Evolutionary conservation across 2,888 invertebrate species (phyloP).

Genomic region (Archips crataeganus): DNA sequence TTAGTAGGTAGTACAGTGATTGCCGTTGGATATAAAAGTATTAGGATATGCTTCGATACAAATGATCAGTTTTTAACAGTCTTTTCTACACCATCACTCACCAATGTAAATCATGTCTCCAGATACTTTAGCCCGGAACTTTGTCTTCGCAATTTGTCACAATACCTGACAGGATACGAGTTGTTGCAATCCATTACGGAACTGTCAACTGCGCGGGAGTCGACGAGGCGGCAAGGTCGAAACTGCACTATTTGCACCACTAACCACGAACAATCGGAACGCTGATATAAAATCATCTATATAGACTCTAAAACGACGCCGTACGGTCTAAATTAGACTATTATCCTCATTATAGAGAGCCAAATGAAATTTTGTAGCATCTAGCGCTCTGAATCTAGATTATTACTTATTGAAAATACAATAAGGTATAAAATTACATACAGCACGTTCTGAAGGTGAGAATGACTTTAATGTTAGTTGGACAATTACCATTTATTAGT

Average conservation of each 20-base stretch:
- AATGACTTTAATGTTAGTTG: constrained; percentile 55
- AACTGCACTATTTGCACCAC: constrained; percentile 66
- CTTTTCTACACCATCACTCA: constrained; percentile 24
- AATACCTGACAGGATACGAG: constrained; percentile 69
- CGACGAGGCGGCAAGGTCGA: constrained; percentile 74
- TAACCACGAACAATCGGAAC: constrained; percentile 48
- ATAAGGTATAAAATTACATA: constrained; percentile 11
- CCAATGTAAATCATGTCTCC: constrained; percentile 44
- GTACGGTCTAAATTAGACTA: constrained; percentile 50
- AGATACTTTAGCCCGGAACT: constrained; percentile 46
- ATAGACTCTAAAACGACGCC: constrained; percentile 56
- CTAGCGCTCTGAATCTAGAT: constrained; percentile 20
- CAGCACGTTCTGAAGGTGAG: constrained; percentile 29
- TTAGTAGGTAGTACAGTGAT: too few species aligned
- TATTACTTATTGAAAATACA: constrained; percentile 21
- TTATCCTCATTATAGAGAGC: background rate
- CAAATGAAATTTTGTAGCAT: constrained; percentile 13
- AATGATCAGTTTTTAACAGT: background rate
- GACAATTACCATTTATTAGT: constrained; percentile 50
- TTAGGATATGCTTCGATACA: background rate
- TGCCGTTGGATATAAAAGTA: too few species aligned
- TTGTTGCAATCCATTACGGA: constrained; percentile 72
- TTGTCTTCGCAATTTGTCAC: constrained; percentile 35
- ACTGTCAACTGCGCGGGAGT: constrained; percentile 75
- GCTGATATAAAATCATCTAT: constrained; percentile 46